A percentile compares a stretch with the other conserved stretches of the same genome.
phyloP scores from a whole-genome alignment of 2,797 vertebrate species.

The Propithecus perrieri region DNA sequence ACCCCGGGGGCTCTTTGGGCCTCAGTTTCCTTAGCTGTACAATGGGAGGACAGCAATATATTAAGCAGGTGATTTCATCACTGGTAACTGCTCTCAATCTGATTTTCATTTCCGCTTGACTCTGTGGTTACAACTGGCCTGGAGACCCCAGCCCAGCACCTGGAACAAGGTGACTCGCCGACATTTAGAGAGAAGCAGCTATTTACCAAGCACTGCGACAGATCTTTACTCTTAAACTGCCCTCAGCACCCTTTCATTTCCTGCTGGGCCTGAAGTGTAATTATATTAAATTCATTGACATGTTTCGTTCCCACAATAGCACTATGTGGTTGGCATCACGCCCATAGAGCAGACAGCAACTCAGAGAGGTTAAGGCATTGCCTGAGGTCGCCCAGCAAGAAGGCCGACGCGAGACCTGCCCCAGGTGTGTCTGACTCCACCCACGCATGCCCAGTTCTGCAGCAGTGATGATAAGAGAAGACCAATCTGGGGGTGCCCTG shows the following conservation, averaged over 20 bases:
- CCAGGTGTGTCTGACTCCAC: not conserved
- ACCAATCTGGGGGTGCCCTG: rapidly evolving
- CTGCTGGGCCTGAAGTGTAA: not conserved
- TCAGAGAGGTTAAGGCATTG: not conserved
- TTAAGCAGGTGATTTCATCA: not conserved
- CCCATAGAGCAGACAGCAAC: not conserved
- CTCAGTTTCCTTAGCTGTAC: not conserved
- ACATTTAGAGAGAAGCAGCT: not conserved
- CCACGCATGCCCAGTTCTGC: rapidly evolving
- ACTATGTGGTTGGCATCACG: not conserved
- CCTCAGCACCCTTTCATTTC: not conserved
- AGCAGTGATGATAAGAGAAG: not conserved
- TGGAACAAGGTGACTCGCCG: not conserved
- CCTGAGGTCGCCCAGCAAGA: not conserved
- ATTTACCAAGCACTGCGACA: not conserved
- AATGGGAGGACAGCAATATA: not conserved
- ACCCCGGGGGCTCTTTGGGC: not conserved
- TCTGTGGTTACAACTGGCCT: not conserved
- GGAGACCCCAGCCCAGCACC: not conserved
- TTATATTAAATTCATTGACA: not conserved
- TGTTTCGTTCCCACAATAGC: not conserved
- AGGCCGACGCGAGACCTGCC: not conserved
- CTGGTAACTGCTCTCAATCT: not conserved
- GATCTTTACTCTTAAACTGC: not conserved
- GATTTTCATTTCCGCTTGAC: not conserved